Conservation (phyloP, 2,888 invertebrate genomes). For the Acanthococcus lagerstroemiae region DNA sequence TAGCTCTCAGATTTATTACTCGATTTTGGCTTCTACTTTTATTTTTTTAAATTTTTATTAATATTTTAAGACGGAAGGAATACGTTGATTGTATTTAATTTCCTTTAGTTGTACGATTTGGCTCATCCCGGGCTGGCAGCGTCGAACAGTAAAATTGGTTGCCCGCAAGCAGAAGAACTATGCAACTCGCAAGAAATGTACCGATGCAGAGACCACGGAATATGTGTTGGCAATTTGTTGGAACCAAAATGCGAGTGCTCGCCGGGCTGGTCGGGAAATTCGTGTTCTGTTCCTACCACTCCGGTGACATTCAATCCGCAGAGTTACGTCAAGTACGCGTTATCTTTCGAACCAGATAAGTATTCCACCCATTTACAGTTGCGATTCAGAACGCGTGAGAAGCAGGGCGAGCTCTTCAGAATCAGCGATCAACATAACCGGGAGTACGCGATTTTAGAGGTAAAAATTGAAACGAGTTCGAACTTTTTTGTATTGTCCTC, state of each 20-base stretch:
- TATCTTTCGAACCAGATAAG: slow-evolving; percentile 86
- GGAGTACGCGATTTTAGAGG: slow-evolving; percentile 82
- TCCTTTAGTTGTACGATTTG: slow-evolving; percentile 69
- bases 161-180: slow-evolving; percentile 84
- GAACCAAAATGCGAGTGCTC: slow-evolving; percentile 87
- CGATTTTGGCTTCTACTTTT: too few relatives aligned
- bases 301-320: slow-evolving; percentile 87
- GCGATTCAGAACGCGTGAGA: slow-evolving; percentile 85
- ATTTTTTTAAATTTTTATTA: too few relatives aligned
- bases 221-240: slow-evolving; percentile 80
- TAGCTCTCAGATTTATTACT: too few relatives aligned
- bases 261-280: slow-evolving; percentile 89
- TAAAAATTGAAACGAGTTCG: slow-evolving; percentile 36
- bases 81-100: not conserved
- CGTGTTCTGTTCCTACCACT: slow-evolving; percentile 72
- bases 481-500: too few relatives aligned
- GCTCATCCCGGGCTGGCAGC: slow-evolving; percentile 82
- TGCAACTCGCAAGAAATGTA: slow-evolving; percentile 80
- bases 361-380: slow-evolving; percentile 88
- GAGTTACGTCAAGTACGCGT: slow-evolving; percentile 92
- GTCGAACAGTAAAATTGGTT: slow-evolving; percentile 71
- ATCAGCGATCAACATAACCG: slow-evolving; percentile 89
- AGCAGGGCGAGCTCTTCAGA: slow-evolving; percentile 84
- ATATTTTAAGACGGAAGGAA: too few relatives aligned
- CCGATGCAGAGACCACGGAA: slow-evolving; percentile 76